Base-by-base conservation (phyloP, 2,113 vertebrate species). In the Uria aalge region DNA sequence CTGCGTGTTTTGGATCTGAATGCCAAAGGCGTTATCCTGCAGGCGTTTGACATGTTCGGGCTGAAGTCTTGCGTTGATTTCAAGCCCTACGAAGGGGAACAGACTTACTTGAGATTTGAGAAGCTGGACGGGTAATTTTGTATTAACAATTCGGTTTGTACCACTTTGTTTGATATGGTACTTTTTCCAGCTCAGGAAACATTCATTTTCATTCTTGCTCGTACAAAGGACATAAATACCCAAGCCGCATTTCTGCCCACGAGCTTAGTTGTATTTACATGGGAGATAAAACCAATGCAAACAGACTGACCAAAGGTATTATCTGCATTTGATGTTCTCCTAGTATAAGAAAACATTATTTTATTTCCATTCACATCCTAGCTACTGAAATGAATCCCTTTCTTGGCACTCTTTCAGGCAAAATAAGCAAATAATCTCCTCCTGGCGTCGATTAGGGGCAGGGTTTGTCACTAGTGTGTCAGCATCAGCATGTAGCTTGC, bases 51-150 rank as follows among this genome's bases (percentile, higher is more conserved):
- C 74, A 97, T 98, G 97, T 99, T 98, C 83, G 98, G 98, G 27
- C 98, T 99, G 27, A 99, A 98, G 86, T 98, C 98, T 27, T 99
- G 98, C 48, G 53, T 99, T 36, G 98, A 99, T 97, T 99, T 99
- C 96, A 99, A 99, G 92, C 98, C 98, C 13, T 99, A 98, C 2
- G 97, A 98, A 90, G 98, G 98, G 79, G 98, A 99, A 78, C 92
- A 97, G 63, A 96, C 98, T 4, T 98, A 88, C 36, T 98, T 99
- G 85, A 98, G 98, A 80, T 99, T 98, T 97, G 97, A 98, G 86
- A 98, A 99, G 43, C 92, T 97, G 96, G 66, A 95, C 14, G 40
- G 27, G 12, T 86, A 66, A 47, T 95, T 75, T 57, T 94, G 72
- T 57, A n/a, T 62, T 69, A 63, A 66, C 47, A 50, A 34, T n/a